These are phyloP conservation scores for Sialis fuliginosa DNA, from an alignment of 2,888 invertebrate species.

Conservation along the genomic window DNA sequence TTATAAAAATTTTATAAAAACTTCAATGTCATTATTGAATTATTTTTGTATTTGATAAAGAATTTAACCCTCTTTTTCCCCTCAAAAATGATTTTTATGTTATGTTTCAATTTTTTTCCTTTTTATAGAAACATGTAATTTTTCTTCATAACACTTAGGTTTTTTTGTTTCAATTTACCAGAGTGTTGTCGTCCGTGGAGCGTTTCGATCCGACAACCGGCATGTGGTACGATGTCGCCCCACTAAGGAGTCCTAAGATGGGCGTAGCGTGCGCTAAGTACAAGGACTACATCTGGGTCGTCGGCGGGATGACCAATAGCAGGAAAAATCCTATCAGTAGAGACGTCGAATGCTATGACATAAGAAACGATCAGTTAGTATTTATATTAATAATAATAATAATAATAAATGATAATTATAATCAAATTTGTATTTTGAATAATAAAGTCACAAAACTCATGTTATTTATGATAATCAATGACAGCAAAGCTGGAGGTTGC, in stretches of 20 bases:
- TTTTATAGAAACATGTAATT: too few relatives aligned
- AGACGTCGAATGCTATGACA: constrained; percentile 45
- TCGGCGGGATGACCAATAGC: constrained; percentile 48
- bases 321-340: constrained; percentile 35
- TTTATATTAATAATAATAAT: too few relatives aligned
- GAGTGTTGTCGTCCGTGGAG: constrained; percentile 42
- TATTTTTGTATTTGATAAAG: too few relatives aligned
- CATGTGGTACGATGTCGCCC: constrained; percentile 37
- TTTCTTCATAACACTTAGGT: not conserved
- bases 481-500: too few relatives aligned
- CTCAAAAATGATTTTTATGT: too few relatives aligned
- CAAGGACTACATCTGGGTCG: constrained; percentile 51
- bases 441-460: too few relatives aligned
- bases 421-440: too few relatives aligned
- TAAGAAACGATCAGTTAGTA: constrained; percentile 35
- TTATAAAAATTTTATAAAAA: too few relatives aligned
- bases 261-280: constrained; percentile 42
- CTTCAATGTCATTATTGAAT: too few relatives aligned
- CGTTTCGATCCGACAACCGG: constrained; percentile 36
- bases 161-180: constrained; percentile 14
- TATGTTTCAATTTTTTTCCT: too few relatives aligned
- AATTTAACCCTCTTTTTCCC: too few relatives aligned
- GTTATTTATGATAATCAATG: too few relatives aligned
- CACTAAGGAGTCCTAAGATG: constrained; percentile 39
- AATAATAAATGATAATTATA: not conserved